Evolutionary conservation across 2,797 vertebrate species (phyloP), one percentile per base, ranked within the genome.

Genomic region (Sylvia borin): DNA sequence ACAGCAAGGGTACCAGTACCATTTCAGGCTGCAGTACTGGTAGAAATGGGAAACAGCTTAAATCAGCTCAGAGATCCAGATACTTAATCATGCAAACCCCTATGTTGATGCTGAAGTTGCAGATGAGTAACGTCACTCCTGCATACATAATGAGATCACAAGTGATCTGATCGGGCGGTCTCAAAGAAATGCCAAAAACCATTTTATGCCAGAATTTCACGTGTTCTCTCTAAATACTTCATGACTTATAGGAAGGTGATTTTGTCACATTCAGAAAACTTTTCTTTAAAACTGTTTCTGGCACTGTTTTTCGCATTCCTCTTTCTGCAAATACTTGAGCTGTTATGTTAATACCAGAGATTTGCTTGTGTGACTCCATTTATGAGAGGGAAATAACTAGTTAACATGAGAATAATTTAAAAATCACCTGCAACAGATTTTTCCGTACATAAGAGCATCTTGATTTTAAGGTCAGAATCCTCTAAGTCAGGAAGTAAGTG

Each of bases 371-470:
- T 45, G 51, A 5, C 17, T 89, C 19, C 12, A 58, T 85, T 91
- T 57, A 36, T 3, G 7, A 47, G 71, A 71, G 47, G 74, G 18
- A 82, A 93, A 48, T 82, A 90, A 79, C 8, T 87, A 68, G 61
- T 96, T 93, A 95, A 80, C 2, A 1, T 13, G 22, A 88, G 31
- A 80, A 90, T 75, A 80, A 86, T 89, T 76, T 72, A 26, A 87
- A 96, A 94, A 79, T 94, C 88, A 95, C 80, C 93, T 96, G 93
- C 88, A 90, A 72, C 72, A 90, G 83, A 29, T 92, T 96, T 96
- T 96, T 89, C 77, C 93, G 40, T 72, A 22, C 40, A 8, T 79
- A 74, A 61, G 21, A 88, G 77, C 84, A 86, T 95, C 94, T 96
- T 97, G 88, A 95, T 96, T 96, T 94, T 95, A 82, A 89, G 88